These are phyloP conservation scores for Plestiodon gilberti DNA, from an alignment of 2,113 vertebrate genomes.

Conservation along the genomic window DNA sequence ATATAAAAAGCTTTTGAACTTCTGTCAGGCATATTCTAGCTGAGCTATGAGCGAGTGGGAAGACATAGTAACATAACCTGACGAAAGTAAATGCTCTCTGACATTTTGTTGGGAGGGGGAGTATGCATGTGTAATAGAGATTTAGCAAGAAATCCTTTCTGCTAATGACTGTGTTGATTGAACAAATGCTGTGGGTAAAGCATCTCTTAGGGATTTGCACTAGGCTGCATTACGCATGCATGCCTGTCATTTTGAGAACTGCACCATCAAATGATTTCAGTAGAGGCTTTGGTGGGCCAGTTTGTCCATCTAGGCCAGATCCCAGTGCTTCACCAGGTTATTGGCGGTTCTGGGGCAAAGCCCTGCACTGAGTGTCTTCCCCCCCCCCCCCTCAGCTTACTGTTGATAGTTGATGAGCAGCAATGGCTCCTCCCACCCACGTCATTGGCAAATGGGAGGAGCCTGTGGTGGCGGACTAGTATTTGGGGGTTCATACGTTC, in stretches of 20 bases:
- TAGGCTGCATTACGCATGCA: neutral
- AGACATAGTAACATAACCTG: slow-evolving; percentile 46
- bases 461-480: no score
- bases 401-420: no score
- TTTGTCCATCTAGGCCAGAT: no score
- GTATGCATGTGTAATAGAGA: slow-evolving; percentile 42
- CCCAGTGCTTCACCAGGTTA: no score
- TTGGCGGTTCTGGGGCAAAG: no score
- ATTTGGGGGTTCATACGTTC: no score
- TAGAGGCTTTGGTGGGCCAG: neutral
- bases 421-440: no score
- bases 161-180: slow-evolving; percentile 29
- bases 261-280: neutral
- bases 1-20: slow-evolving; percentile 51
- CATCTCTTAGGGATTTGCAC: slow-evolving; percentile 5
- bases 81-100: slow-evolving; percentile 47
- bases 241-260: neutral
- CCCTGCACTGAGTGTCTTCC: no score
- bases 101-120: slow-evolving; percentile 40
- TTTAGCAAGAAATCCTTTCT: slow-evolving; percentile 5
- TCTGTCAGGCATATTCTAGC: slow-evolving; percentile 43
- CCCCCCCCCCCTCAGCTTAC: no score
- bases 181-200: neutral
- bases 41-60: slow-evolving; percentile 44
- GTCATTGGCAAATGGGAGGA: no score